Conservation (phyloP, 2,888 invertebrate species). For the Cerastis leucographa region DNA sequence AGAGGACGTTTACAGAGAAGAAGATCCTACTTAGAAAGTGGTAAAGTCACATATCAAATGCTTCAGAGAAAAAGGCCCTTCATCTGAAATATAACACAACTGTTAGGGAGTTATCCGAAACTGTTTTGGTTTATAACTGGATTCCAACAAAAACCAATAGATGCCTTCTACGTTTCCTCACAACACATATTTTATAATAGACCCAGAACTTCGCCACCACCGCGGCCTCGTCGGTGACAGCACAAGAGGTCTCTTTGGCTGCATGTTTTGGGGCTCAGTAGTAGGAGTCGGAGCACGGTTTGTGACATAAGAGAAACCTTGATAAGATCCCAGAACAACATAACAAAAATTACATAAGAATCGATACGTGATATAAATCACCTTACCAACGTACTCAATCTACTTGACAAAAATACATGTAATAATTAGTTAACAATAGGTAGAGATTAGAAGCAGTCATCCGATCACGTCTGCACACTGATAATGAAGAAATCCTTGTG, state of each 20-base stretch:
- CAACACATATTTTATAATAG: not conserved
- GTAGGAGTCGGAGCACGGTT: not conserved
- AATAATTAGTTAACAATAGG: constrained; percentile 65
- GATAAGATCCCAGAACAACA: not conserved
- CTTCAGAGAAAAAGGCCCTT: too few relatives aligned
- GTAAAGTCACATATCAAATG: not conserved
- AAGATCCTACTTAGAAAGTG: not conserved
- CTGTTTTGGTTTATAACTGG: not conserved
- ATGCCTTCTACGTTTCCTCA: not conserved
- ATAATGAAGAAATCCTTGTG: constrained; percentile 80
- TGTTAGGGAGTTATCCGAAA: not conserved
- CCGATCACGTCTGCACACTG: constrained; percentile 79
- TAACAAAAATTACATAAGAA: constrained; percentile 42
- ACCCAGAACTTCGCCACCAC: not conserved
- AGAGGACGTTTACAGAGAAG: not conserved
- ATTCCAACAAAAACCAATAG: not conserved
- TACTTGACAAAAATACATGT: constrained; percentile 57
- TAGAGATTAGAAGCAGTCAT: constrained; percentile 66
- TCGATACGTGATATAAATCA: constrained; percentile 52
- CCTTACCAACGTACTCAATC: constrained; percentile 50
- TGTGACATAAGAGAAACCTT: not conserved
- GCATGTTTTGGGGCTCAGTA: not conserved
- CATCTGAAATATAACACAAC: not conserved
- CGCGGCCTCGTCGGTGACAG: not conserved
- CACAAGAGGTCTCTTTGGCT: not conserved